Evolutionary conservation across 53 echinoderm and acorn worm species (phyloP), one percentile per base, ranked within the genome.

Genomic region (Echinarachnius parma): DNA sequence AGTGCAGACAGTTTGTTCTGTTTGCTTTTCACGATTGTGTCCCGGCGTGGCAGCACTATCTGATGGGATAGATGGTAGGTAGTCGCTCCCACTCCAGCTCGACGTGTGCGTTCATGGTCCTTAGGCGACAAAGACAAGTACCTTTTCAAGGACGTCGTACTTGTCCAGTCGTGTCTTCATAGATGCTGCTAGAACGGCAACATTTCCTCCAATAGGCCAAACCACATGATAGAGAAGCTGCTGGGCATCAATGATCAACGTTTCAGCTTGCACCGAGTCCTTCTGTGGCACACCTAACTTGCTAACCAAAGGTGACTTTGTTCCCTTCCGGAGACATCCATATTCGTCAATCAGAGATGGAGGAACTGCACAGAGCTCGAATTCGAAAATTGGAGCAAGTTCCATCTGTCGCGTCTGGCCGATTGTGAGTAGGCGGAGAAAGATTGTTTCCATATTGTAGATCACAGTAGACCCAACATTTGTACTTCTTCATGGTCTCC

Each of bases 271-370:
- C 49, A 53, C 32, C 19, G 53, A 16, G 9, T 33, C 53, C 29
- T 23, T 69, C 52, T 52, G 24, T 52, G 50, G 31, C 52, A 69
- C 33, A 14, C 70, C 34, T 52, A 69, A 53, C 50, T 69, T 52
- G 31, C 44, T 39, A 26, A 64, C 64, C 10, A 64, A 23, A 24
- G 64, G 37, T 45, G 64, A 64, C 44, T 64, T 44, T 24, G 64
- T 64, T 64, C 64, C 64, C 28, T 64, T 64, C 45, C 28, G 64
- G 64, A 64, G 64, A 46, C 64, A 64, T 64, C 64, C 64, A 64
- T 26, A 64, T 46, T 64, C 64, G 45, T 64, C 29, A 0, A 46
- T 46, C n/a, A 64, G 14, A 27, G 64, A 64, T 15, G 28, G 64
- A 28, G 64, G 64, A 9, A 39, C 45, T 44, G 64, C 46, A 9